Base-by-base conservation (phyloP, 2,888 invertebrate species). In the Acleris holmiana region DNA sequence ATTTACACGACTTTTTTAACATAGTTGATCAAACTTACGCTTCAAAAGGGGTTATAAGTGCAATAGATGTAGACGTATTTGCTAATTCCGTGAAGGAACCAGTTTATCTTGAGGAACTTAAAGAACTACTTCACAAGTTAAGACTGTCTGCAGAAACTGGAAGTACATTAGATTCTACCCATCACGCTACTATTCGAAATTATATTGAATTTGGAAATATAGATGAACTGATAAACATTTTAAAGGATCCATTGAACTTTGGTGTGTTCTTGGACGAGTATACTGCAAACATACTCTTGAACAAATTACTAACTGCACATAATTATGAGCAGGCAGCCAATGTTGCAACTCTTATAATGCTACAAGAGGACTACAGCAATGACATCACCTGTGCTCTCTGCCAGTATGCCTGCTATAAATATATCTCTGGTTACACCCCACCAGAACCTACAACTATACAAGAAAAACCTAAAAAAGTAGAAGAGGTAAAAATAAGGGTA, bases 241-340 rank as follows among this genome's bases (percentile, higher is more conserved):
- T 99, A 51, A 94, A 96, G 76, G 96, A 98, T 82, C 95, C 97
- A 61, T 82, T 97, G 17, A 96, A 96, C 78, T 99, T 96, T 91
- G 99, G 99, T 1, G 86, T 99, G 40, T 99, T 99, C 80, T 94
- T 98, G n/a, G 98, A 99, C 86, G 86, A 94, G 67, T 96, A 95
- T 73, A 93, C 94, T 35, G 95, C 95, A 8, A 98, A 97, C 84
- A 90, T 98, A 57, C 85, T 98, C 44, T 92, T 99, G 88, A 96
- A 99, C 80, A 93, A 94, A 61, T 95, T 97, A 75, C 86, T 99
- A 62, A 94, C 95, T 76, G 87, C 93, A 40, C 89, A 95, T 61
- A 94, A 97, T 77, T 96, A 91, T 80, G 91, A 91, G 48, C 91
- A 93, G 66, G 99, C 98, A 17, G 96, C 97, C 0, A 94, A 95